Percentiles rank a stretch among this genome's conserved stretches.
Conservation (phyloP, 2,888 invertebrate genomes). For the Augochlorella aurata region DNA sequence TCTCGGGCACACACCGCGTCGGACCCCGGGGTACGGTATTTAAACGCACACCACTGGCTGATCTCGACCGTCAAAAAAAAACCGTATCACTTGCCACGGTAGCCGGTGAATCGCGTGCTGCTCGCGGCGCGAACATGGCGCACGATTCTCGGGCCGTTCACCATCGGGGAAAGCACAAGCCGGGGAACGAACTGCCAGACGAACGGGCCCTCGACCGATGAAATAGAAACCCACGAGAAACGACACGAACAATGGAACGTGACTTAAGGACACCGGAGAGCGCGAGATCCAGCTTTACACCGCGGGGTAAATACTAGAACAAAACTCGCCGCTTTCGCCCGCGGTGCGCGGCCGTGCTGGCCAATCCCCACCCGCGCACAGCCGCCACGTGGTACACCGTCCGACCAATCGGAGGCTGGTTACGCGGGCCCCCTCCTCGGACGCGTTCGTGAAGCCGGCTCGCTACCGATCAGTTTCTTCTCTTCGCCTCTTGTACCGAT, state of each 20-base stretch:
- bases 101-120: constrained; percentile 47
- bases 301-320: constrained; percentile 78
- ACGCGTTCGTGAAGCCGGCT: constrained; percentile 59
- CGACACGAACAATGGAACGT: constrained; percentile 60
- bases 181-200: constrained; percentile 1
- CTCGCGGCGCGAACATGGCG: constrained; percentile 65
- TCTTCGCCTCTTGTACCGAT: constrained; percentile 53
- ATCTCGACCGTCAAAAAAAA: constrained; percentile 22
- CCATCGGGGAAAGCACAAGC: constrained; percentile 18
- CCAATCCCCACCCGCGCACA: constrained; percentile 73
- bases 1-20: constrained; percentile 9
- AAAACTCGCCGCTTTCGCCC: constrained; percentile 74
- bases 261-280: constrained; percentile 60
- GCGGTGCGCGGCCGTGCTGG: constrained; percentile 64
- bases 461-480: constrained; percentile 53
- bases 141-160: constrained; percentile 41
- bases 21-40: constrained; percentile 26
- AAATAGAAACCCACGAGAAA: constrained; percentile 25
- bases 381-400: constrained; percentile 66
- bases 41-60: constrained; percentile 50
- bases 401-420: constrained; percentile 59
- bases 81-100: constrained; percentile 47
- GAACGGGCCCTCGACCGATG: background rate
- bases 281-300: constrained; percentile 73
- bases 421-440: constrained; percentile 44